Conservation (phyloP, 2,888 invertebrate genomes). For the Plagodis dolabraria region DNA sequence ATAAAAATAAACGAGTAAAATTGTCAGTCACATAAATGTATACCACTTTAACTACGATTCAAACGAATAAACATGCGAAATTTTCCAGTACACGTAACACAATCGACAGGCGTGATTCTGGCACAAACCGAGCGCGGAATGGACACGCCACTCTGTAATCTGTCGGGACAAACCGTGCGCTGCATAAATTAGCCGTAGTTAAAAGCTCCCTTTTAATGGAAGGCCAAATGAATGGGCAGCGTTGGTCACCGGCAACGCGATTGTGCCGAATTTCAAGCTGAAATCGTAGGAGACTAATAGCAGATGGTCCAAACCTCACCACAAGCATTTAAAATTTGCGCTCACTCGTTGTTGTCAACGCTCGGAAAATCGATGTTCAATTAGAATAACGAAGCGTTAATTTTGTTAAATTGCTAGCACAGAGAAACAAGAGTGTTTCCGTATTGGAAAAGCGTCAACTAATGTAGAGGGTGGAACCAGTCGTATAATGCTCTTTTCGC, state of each 20-base stretch:
- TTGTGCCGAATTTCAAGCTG: conserved; percentile 49
- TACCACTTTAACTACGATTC: conserved; percentile 36
- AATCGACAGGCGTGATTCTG: conserved; percentile 67
- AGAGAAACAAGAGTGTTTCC: conserved; percentile 3
- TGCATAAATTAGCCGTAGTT: conserved; percentile 82
- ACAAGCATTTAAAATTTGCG: conserved; percentile 66
- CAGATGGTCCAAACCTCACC: conserved; percentile 53
- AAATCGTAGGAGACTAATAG: conserved; percentile 57
- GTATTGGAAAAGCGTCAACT: conserved; percentile 11
- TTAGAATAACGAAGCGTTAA: conserved; percentile 40
- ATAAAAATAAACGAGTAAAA: conserved; percentile 4
- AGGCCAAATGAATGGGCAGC: conserved; percentile 76
- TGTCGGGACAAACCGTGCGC: conserved; percentile 74
- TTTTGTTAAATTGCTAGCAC: conserved; percentile 26
- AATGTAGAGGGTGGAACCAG: conserved; percentile 5
- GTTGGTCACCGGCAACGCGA: conserved; percentile 49
- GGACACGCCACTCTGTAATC: conserved; percentile 77
- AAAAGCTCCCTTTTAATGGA: conserved; percentile 80
- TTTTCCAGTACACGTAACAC: conserved; percentile 61
- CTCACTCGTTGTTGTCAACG: conserved; percentile 48
- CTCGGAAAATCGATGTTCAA: conserved; percentile 50
- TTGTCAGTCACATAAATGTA: conserved; percentile 14
- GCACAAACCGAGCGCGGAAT: conserved; percentile 56
- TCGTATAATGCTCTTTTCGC: background rate
- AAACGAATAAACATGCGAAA: conserved; percentile 61